Evolutionary conservation across 2,113 vertebrate species (phyloP).

Genomic region (Synchiropus splendidus): DNA sequence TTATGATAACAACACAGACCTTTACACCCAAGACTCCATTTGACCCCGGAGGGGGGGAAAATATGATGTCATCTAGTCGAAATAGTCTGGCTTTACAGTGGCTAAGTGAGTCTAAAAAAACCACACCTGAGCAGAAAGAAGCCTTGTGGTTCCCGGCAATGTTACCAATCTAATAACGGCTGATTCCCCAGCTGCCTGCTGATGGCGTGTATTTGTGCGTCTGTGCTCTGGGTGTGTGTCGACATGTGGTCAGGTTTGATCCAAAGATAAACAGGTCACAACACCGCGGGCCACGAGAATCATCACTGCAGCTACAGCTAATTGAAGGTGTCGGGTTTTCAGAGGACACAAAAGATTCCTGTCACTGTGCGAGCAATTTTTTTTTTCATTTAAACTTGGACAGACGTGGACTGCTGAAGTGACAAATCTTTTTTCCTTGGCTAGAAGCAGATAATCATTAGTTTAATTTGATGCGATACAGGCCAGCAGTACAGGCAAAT

Average conservation of each 20-base stretch:
- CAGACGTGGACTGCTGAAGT: no score
- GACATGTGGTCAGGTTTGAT: slow-evolving; percentile 31
- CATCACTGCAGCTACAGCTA: slow-evolving; percentile 32
- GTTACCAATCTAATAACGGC: slow-evolving; percentile 30
- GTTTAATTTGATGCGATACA: no score
- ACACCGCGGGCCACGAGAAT: slow-evolving; percentile 37
- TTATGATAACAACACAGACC: slow-evolving; percentile 20
- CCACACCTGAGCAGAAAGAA: slow-evolving; percentile 24
- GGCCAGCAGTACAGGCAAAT: no score
- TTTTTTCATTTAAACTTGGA: no score
- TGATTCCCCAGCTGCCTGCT: slow-evolving; percentile 9
- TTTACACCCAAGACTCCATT: slow-evolving; percentile 16
- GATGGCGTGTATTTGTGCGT: slow-evolving; percentile 6
- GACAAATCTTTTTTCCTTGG: no score
- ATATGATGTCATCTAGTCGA: slow-evolving; percentile 18
- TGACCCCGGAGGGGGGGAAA: slow-evolving; percentile 8
- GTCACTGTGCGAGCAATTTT: slow-evolving; percentile 3
- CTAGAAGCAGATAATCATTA: no score
- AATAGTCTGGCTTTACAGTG: slow-evolving; percentile 5
- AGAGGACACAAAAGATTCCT: slow-evolving; percentile 22
- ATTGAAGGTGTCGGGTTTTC: slow-evolving; percentile 32
- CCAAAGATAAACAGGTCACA: slow-evolving; percentile 51
- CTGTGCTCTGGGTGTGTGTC: slow-evolving; percentile 23
- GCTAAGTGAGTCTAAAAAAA: background rate
- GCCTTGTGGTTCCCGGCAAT: slow-evolving; percentile 24